Conservation (phyloP, 2,888 invertebrate genomes). For the Periphyllus acericola region DNA sequence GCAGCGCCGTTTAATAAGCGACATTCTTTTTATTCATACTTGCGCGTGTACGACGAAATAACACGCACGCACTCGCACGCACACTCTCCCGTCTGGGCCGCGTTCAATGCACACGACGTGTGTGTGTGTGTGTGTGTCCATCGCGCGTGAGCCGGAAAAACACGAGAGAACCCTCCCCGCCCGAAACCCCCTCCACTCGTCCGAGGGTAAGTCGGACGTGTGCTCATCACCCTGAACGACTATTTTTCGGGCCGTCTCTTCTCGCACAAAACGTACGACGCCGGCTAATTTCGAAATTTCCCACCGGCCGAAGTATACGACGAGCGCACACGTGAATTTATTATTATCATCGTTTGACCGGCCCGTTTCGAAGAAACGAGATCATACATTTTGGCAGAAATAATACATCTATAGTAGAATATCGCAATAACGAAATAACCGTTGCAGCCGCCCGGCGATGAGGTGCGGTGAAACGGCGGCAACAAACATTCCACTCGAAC, state of each 20-base stretch:
- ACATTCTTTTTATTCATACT: constrained; percentile 55
- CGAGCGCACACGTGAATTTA: too few species aligned
- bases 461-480: constrained; percentile 24
- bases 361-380: constrained; percentile 15
- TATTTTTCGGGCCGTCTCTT: too few species aligned
- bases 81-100: background rate
- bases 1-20: constrained; percentile 59
- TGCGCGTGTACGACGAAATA: background rate
- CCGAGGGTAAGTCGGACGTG: too few species aligned
- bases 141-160: background rate
- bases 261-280: background rate
- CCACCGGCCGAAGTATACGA: too few species aligned
- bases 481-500: constrained; percentile 40
- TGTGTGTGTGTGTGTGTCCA: too few species aligned
- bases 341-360: background rate
- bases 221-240: background rate
- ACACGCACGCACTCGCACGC: background rate
- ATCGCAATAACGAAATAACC: constrained; percentile 29
- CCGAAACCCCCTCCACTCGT: background rate
- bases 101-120: background rate
- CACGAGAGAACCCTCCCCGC: background rate
- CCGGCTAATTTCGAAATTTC: too few species aligned
- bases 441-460: background rate
- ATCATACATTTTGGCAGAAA: background rate
- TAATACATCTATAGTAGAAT: background rate